These are phyloP conservation scores for Labeo rohita DNA, from an alignment of 2,113 vertebrate species.

Conservation along the genomic window DNA sequence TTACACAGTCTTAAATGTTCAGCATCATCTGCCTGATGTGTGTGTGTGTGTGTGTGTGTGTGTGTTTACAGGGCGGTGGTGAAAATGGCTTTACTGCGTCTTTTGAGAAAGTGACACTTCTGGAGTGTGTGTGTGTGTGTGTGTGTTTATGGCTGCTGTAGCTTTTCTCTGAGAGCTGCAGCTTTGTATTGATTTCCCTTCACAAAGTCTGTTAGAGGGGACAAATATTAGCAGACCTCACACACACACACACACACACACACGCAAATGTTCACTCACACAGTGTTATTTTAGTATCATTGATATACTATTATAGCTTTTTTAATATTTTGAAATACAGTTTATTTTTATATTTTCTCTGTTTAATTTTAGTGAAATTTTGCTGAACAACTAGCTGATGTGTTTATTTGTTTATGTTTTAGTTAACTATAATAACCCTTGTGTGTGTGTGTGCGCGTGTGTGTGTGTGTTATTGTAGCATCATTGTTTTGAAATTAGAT, in stretches of 20 bases:
- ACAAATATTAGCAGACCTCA: conserved; percentile 6
- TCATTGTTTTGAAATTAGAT: too few species aligned
- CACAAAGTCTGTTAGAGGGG: conserved; percentile 37
- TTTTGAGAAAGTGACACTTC: conserved; percentile 35
- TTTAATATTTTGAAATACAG: too few species aligned
- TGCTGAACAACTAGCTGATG: too few species aligned
- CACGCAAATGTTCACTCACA: neutral
- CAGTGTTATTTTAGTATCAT: neutral
- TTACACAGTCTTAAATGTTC: neutral
- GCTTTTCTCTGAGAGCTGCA: conserved; percentile 40
- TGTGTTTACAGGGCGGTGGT: neutral
- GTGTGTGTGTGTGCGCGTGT: too few species aligned
- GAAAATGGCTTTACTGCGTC: neutral
- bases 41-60: neutral
- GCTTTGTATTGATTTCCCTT: conserved; percentile 56
- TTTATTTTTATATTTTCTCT: too few species aligned
- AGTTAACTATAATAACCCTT: too few species aligned
- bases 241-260: conserved; percentile 38
- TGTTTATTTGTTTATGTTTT: too few species aligned
- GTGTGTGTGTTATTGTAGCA: too few species aligned
- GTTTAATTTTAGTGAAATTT: too few species aligned
- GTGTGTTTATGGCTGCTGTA: conserved; percentile 15
- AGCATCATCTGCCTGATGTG: neutral
- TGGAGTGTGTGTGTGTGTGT: conserved; percentile 30
- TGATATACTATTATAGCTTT: neutral